Evolutionary conservation across 2,797 vertebrate genomes (phyloP), one percentile per base, ranked within the genome.

Genomic region (Gymnodraco acuticeps): DNA sequence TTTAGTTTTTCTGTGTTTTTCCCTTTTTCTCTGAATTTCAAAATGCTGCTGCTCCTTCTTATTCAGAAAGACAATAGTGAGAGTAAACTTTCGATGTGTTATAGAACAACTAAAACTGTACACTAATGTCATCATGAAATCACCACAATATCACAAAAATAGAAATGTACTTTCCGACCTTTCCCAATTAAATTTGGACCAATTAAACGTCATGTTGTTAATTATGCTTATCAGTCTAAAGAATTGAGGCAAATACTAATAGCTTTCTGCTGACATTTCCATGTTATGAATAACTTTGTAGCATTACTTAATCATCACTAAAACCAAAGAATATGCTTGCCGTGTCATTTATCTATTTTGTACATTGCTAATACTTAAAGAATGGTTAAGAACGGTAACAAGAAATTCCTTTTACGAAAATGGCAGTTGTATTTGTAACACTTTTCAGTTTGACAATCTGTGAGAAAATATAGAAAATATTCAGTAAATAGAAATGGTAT

Each of bases 61-160:
- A 63, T 83, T 84, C 41, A 38, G 59, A 59, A 71, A 81, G 59
- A 86, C 61, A 70, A 67, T 52, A 19, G 31, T 68, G 42, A 81
- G 17, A 73, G 45, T 52, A 76, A 72, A 56, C 20, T 27, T 10
- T 59, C 14, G 4, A 61, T 47, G 70, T 73, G 23, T 58, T 59
- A 10, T 43, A 48, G 45, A 47, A 46, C 6, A 41, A 62, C 33
- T 68, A 72, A 77, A 78, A 68, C 65, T 83, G 72, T 72, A 90
- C 83, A 88, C 48, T 61, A 55, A 45, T 71, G n/a, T 38, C 52
- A 51, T 72, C 41, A 74, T 64, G 12, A 69, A 83, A 78, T 47
- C 47, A 70, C 33, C 38, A 70, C 20, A 43, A 38, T 73, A 77
- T 10, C 23, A 82, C 47, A 73, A 56, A 75, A 78, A 81, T 15